Conservation (phyloP, 2,888 invertebrate genomes). For the Amiota mariae region DNA sequence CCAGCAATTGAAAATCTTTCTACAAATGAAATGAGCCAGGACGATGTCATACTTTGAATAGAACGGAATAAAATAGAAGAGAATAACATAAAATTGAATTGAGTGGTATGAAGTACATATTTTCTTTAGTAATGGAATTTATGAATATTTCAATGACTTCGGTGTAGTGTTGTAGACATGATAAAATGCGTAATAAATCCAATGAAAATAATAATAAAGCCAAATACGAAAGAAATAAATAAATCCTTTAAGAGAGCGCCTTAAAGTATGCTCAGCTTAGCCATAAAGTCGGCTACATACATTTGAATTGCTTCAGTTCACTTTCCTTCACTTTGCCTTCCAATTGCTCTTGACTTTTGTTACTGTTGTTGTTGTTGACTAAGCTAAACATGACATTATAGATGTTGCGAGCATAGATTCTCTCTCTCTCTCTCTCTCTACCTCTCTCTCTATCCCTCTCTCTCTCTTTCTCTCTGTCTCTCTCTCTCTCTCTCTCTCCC, state of each 20-base stretch:
- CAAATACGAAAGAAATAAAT: slow-evolving; percentile 42
- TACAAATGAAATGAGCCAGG: slow-evolving; percentile 36
- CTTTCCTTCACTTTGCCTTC: background rate
- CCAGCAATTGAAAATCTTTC: slow-evolving; percentile 54
- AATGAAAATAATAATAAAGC: slow-evolving; percentile 27
- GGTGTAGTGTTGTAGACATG: background rate
- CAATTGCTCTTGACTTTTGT: background rate
- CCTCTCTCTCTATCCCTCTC: no score
- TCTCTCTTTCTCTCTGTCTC: no score
- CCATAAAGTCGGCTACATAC: background rate
- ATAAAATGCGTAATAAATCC: background rate
- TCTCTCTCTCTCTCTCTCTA: no score
- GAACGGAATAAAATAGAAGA: background rate
- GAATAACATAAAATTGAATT: background rate
- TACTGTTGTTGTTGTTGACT: no score
- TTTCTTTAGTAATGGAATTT: slow-evolving; percentile 65
- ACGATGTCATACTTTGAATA: background rate
- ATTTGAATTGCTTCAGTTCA: background rate
- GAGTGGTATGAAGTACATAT: slow-evolving; percentile 40
- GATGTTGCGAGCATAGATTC: background rate
- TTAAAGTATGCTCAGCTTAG: background rate
- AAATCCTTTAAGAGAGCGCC: background rate
- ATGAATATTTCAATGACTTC: slow-evolving; percentile 64
- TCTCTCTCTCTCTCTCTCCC: background rate
- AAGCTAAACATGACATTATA: background rate